phyloP scores from a whole-genome alignment of 2,797 vertebrate species.

The Chelonia mydas region DNA sequence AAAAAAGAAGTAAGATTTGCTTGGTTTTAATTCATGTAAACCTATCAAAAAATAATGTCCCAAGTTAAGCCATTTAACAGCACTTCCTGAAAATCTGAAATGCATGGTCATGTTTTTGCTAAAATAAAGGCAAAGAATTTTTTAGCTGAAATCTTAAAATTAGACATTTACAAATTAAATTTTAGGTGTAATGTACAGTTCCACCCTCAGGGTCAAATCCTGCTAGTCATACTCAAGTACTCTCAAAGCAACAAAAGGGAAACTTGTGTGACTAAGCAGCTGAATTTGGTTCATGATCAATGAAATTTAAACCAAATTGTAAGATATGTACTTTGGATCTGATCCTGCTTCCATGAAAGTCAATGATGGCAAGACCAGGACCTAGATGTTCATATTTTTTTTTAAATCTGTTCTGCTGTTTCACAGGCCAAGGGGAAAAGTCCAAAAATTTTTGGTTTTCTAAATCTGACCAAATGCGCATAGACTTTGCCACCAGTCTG shows the following conservation, averaged over 20 bases:
- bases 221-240: not conserved
- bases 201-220: not conserved
- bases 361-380: not conserved
- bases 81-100: not conserved
- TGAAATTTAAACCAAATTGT: not conserved
- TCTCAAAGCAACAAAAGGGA: not conserved
- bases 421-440: not conserved
- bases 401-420: not conserved
- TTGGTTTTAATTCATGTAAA: conserved; percentile 45
- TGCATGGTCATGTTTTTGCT: conserved; percentile 31
- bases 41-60: conserved; percentile 2
- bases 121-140: not conserved
- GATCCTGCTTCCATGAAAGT: not conserved
- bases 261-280: not conserved
- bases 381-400: not conserved
- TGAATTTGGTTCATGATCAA: not conserved
- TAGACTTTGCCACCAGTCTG: not conserved
- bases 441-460: not conserved
- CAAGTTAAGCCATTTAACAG: conserved; percentile 18
- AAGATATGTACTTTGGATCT: not conserved
- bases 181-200: not conserved
- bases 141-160: not conserved
- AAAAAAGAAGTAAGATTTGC: not conserved
- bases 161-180: not conserved
- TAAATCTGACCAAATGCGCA: not conserved